Evolutionary conservation across 2,888 invertebrate species (phyloP).

Genomic region (Alentia gelatinosa): DNA sequence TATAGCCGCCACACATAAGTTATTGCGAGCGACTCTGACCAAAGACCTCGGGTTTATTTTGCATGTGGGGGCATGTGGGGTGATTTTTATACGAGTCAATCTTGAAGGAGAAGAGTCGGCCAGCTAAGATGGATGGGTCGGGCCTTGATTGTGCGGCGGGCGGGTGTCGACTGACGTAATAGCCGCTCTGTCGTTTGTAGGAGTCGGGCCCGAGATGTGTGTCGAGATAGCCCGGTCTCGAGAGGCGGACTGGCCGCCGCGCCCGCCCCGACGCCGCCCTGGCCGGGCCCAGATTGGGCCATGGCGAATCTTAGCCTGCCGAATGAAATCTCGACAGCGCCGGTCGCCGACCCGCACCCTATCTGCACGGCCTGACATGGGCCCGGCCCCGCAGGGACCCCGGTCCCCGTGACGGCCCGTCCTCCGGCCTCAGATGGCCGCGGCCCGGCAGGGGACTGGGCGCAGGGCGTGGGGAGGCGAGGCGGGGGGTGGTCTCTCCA

Average conservation of each 20-base stretch:
- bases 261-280: not conserved
- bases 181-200: constrained; percentile 34
- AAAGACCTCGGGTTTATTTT: not conserved
- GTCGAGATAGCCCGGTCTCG: constrained; percentile 16
- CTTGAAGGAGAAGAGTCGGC: not conserved
- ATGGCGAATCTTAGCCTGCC: not conserved
- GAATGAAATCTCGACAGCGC: constrained; percentile 30
- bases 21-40: too few species aligned
- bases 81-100: not conserved
- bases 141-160: constrained; percentile 17
- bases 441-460: not conserved
- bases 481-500: not conserved
- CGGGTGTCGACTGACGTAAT: constrained; percentile 46
- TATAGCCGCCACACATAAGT: too few species aligned
- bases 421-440: not conserved
- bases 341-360: constrained; percentile 27
- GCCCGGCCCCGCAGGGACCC: not conserved
- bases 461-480: not conserved
- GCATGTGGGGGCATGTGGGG: not conserved
- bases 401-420: not conserved
- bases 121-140: not conserved
- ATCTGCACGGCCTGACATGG: constrained; percentile 34
- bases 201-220: not conserved
- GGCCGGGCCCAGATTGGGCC: not conserved
- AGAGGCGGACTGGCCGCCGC: not conserved